These are phyloP conservation scores for Eupeodes luniger DNA, from an alignment of 2,888 invertebrate species.

Conservation along the genomic window DNA sequence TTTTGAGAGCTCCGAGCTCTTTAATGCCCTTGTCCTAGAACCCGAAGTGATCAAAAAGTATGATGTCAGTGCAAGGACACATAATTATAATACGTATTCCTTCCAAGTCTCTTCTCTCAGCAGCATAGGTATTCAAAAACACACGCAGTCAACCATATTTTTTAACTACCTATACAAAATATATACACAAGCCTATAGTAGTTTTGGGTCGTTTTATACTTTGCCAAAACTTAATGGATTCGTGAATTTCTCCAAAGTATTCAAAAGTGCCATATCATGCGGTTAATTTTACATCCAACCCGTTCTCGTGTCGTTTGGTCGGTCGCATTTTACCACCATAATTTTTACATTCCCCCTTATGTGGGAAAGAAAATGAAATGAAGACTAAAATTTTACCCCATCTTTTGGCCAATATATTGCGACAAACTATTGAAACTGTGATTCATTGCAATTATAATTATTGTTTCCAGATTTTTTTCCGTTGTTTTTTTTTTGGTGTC, in stretches of 20 bases:
- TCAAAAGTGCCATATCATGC: slow-evolving; percentile 61
- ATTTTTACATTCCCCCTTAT: background rate
- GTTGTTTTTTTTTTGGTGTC: slow-evolving; percentile 9
- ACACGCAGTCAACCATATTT: background rate
- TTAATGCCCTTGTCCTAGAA: slow-evolving; percentile 62
- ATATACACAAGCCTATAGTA: background rate
- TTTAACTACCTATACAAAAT: background rate
- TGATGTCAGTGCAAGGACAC: slow-evolving; percentile 65
- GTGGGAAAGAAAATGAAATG: background rate
- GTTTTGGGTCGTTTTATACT: background rate
- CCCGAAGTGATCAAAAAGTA: slow-evolving; percentile 11
- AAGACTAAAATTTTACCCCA: slow-evolving; percentile 73
- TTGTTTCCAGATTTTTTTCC: slow-evolving; percentile 32
- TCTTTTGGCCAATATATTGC: slow-evolving; percentile 77
- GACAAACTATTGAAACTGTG: slow-evolving; percentile 76
- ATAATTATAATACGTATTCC: background rate
- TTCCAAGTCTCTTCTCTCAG: background rate
- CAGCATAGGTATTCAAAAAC: no score
- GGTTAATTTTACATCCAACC: slow-evolving; percentile 17
- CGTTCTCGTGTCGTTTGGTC: no score
- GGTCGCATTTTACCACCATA: background rate
- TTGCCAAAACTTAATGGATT: slow-evolving; percentile 51
- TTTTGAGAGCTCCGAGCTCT: background rate
- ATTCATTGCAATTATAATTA: slow-evolving; percentile 59
- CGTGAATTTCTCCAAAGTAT: slow-evolving; percentile 40